Conservation (phyloP, 2,797 vertebrate genomes). For the Anabas testudineus region DNA sequence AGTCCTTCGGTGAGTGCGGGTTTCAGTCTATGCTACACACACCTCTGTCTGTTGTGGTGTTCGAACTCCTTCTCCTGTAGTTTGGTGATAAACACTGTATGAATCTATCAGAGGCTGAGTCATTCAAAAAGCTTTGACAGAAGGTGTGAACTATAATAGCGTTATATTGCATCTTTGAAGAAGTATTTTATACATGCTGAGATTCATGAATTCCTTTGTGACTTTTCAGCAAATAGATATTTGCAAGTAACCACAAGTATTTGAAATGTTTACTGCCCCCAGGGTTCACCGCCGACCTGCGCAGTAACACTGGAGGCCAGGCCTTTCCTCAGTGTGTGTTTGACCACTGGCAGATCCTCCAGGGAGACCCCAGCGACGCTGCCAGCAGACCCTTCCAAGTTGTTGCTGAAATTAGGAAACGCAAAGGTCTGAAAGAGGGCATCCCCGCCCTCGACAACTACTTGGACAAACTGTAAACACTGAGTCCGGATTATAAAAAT, state of each 20-base stretch:
- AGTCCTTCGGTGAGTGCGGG: conserved; percentile 91
- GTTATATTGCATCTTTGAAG: too few relatives aligned
- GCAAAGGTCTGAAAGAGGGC: conserved; percentile 95
- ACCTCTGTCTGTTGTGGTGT: background rate
- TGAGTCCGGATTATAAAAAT: conserved; percentile 50
- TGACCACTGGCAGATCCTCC: conserved; percentile 96
- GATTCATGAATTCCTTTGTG: background rate
- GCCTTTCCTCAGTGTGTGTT: conserved; percentile 97
- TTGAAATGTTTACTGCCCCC: background rate
- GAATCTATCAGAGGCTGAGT: background rate
- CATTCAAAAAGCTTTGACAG: background rate
- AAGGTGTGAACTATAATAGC: background rate
- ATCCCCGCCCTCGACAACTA: conserved; percentile 94
- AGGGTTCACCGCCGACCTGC: conserved; percentile 96
- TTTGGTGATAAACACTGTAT: background rate
- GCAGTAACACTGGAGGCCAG: conserved; percentile 94
- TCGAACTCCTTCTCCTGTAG: background rate
- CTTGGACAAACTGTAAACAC: conserved; percentile 92
- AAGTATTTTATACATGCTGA: too few relatives aligned
- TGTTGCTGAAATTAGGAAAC: conserved; percentile 90
- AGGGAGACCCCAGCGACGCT: conserved; percentile 88
- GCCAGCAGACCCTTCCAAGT: conserved; percentile 83
- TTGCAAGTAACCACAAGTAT: background rate
- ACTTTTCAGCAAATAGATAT: background rate
- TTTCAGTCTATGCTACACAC: conserved; percentile 5